Base-by-base conservation (phyloP, 2,888 invertebrate species). In the Nowickia ferox region DNA sequence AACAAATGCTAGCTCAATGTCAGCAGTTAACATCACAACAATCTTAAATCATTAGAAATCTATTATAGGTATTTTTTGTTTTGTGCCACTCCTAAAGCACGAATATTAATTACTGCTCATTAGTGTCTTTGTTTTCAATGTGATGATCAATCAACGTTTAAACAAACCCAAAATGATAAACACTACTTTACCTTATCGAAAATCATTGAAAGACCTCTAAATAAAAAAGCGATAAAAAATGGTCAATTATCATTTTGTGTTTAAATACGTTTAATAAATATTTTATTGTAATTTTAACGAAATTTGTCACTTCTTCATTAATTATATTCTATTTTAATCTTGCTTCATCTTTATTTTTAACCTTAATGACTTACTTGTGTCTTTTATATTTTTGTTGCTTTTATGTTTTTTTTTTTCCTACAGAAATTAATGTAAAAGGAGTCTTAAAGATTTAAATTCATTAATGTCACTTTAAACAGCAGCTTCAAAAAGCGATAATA, bases 61-160 rank as follows among this genome's bases (percentile, higher is more conserved):
- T 69, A 63, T 63, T 61, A 22, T 69, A 61, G 19, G 6, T 1
- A 2, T 40, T 51, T 40, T 42, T 51, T 42, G 2, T 11, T 9
- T 57, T 55, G 4, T 51, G 17, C 59, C 77, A 68, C 77, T 77
- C 77, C 74, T 78, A 74, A 78, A 44, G 74, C 77, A 55, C 40
- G 11, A 63, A 74, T 69, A 78, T 85, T 81, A 78, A 84, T 84
- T 74, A 51, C 53, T 19, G 44, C 66, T 77, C 77, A 77, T 77
- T 84, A 77, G 46, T 63, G 57, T 61, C 71, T 40, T 30, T 53
- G 38, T 53, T 61, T 57, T 69, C 63, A 42, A 0, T 61, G 68
- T 30, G 55, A 38, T 66, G 19, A 84, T 84, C 68, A 84, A 81
- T 84, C 72, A 84, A 74, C 19, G 13, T 44, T 15, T 30, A 15